Conservation (phyloP, 2,888 invertebrate species). For the Meiosimyza decipiens region DNA sequence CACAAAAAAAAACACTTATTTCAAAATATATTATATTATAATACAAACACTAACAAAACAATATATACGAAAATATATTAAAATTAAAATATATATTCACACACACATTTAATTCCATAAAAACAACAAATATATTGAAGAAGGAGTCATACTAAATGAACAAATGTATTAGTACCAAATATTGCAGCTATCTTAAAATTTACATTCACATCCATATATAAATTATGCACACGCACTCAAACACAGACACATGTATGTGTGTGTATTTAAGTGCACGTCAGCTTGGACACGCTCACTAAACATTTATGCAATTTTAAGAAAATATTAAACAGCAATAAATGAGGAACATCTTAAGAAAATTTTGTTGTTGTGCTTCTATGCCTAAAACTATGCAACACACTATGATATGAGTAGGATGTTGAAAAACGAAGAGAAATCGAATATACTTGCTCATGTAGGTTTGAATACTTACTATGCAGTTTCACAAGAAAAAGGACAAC, state of each 20-base stretch:
- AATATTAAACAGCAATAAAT: slow-evolving; percentile 26
- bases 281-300: slow-evolving; percentile 7
- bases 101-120: too few relatives aligned
- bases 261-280: background rate
- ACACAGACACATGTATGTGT: background rate
- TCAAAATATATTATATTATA: too few relatives aligned
- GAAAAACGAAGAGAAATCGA: background rate
- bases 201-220: slow-evolving; percentile 16
- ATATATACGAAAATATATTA: too few relatives aligned
- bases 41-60: too few relatives aligned
- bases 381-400: slow-evolving; percentile 29
- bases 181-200: slow-evolving; percentile 30
- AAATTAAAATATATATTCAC: too few relatives aligned
- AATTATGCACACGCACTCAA: slow-evolving; percentile 12
- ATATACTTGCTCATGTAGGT: background rate
- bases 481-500: slow-evolving; percentile 19
- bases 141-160: background rate
- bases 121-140: too few relatives aligned
- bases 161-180: slow-evolving; percentile 11
- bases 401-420: background rate
- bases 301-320: slow-evolving; percentile 31
- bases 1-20: too few relatives aligned
- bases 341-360: slow-evolving; percentile 29
- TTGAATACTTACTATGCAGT: slow-evolving; percentile 25
- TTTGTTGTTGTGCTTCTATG: background rate